Evolutionary conservation across 2,797 vertebrate species (phyloP).

Genomic region (Trichosurus vulpecula): DNA sequence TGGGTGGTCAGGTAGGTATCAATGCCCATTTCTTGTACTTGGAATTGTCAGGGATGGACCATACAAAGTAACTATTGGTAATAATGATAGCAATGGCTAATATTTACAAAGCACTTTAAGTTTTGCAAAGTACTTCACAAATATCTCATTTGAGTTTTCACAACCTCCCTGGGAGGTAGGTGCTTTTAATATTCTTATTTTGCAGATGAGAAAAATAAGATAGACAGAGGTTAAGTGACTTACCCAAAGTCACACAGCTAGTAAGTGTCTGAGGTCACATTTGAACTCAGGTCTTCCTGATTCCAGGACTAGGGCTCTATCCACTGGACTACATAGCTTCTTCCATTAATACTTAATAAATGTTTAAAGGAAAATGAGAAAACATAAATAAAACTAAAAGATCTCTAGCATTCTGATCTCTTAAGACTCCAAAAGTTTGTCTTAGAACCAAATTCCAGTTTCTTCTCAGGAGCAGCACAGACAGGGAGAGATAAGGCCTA

Average conservation of each 20-base stretch:
- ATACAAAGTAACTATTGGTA: not conserved
- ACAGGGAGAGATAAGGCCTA: not conserved
- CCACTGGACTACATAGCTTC: not conserved
- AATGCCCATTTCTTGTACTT: not conserved
- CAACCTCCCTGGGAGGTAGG: not conserved
- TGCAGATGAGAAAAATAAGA: slow-evolving; percentile 22
- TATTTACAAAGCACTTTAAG: not conserved
- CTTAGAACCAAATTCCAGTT: slow-evolving; percentile 3
- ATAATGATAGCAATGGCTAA: not conserved
- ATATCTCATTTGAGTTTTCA: not conserved
- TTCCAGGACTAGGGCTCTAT: not conserved
- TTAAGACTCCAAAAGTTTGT: slow-evolving; percentile 26
- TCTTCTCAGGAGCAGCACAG: not conserved
- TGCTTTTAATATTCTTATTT: not conserved
- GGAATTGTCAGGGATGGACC: not conserved
- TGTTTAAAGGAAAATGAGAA: not conserved
- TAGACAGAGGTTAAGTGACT: not conserved
- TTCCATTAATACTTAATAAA: not conserved
- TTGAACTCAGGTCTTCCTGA: not conserved
- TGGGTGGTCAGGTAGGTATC: not conserved
- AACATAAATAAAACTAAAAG: slow-evolving; percentile 5
- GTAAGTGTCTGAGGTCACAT: not conserved
- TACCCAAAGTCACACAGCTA: not conserved
- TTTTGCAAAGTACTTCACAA: not conserved
- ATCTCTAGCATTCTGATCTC: not conserved